Evolutionary conservation across 2,888 invertebrate species (phyloP).

Genomic region (Melipona bicolor): DNA sequence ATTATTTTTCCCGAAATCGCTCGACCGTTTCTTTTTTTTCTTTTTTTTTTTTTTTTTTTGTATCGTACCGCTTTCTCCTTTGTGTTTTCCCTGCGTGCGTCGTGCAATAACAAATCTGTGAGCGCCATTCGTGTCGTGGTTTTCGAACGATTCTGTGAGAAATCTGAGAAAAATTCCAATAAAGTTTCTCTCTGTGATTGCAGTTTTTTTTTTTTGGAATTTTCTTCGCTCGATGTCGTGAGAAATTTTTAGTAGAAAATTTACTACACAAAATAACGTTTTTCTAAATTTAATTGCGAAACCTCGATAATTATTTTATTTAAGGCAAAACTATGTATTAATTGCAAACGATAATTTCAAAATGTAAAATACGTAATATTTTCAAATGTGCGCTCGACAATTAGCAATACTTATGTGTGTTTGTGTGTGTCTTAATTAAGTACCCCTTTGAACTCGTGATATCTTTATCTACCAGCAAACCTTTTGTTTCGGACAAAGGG

Average conservation of each 20-base stretch:
- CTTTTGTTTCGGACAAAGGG: constrained; percentile 61
- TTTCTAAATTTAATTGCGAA: not conserved
- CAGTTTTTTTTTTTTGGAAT: not conserved
- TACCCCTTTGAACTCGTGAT: constrained; percentile 67
- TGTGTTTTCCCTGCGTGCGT: not conserved
- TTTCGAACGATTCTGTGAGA: not conserved
- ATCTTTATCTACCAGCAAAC: constrained; percentile 61
- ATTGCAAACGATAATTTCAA: constrained; percentile 9
- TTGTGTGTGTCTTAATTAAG: constrained; percentile 56
- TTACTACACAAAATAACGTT: not conserved
- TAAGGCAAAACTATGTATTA: not conserved
- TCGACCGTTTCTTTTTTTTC: not conserved
- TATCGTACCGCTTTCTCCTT: not conserved
- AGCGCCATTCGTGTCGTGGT: not conserved
- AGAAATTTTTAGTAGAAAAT: not conserved
- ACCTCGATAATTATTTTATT: not conserved
- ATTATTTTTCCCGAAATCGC: constrained; percentile 60
- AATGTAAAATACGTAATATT: not conserved
- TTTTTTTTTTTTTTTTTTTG: too few relatives aligned
- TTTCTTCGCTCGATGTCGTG: not conserved
- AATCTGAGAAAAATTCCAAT: not conserved
- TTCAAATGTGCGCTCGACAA: constrained; percentile 17
- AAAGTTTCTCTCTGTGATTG: not conserved
- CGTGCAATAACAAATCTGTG: constrained; percentile 1
- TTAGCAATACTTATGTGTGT: constrained; percentile 39